A percentile compares a stretch with the other conserved stretches of the same genome.
Conservation (phyloP, 2,113 vertebrate genomes). For the Lepus timidus region DNA sequence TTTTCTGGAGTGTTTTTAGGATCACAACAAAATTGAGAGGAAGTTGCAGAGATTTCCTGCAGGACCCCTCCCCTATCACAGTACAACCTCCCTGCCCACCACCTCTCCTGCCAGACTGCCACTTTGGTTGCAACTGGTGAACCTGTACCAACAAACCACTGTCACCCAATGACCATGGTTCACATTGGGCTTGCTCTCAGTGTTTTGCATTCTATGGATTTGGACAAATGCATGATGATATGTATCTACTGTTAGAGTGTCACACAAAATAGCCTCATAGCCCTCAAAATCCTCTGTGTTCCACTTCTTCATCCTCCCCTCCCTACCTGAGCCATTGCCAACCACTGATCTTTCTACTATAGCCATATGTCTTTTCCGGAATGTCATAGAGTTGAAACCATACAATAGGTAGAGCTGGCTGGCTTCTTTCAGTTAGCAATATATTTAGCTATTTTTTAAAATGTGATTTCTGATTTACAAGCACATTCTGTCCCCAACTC, state of each 20-base stretch:
- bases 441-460: not conserved
- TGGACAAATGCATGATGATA: too few species aligned
- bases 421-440: not conserved
- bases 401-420: not conserved
- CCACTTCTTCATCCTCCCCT: not conserved
- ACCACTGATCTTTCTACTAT: not conserved
- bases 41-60: not conserved
- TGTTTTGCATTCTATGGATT: not conserved
- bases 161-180: not conserved
- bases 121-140: not conserved
- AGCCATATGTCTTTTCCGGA: not conserved
- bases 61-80: too few species aligned
- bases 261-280: too few species aligned
- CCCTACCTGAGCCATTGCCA: not conserved
- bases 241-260: rapidly evolving
- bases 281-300: not conserved
- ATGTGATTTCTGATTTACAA: not conserved
- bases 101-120: not conserved
- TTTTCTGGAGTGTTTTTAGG: not conserved
- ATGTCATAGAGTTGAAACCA: not conserved
- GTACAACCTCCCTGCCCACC: too few species aligned
- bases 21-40: not conserved
- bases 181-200: not conserved
- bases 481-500: not conserved
- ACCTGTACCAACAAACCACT: not conserved